These are phyloP conservation scores for Peromyscus nudipes DNA, from an alignment of 2,797 vertebrate genomes.

Conservation along the genomic window DNA sequence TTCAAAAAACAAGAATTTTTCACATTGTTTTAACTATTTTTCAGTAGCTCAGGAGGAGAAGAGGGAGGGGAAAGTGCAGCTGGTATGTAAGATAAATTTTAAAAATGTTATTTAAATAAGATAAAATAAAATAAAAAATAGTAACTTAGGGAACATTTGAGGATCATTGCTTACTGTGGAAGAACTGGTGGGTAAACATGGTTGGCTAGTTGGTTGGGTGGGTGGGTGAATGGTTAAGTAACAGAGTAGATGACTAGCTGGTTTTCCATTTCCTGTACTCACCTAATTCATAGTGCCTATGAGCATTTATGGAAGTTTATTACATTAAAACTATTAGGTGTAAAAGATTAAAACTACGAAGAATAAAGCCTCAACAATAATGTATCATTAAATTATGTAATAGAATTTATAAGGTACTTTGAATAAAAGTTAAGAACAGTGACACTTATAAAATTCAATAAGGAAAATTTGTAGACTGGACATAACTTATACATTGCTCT, in stretches of 20 bases:
- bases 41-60: not conserved
- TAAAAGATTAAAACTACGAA: conserved; percentile 52
- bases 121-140: not conserved
- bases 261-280: not conserved
- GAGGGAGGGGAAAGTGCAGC: not conserved
- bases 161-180: not conserved
- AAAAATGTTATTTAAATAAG: too few species aligned
- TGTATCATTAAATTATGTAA: conserved; percentile 34
- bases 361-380: conserved; percentile 36
- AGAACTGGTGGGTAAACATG: not conserved
- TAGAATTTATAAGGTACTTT: conserved; percentile 41
- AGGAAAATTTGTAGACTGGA: conserved; percentile 61
- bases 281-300: not conserved
- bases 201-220: not conserved
- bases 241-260: not conserved
- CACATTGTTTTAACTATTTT: not conserved
- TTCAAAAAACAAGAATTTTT: not conserved
- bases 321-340: conserved; percentile 24
- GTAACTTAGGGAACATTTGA: not conserved
- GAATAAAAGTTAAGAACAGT: conserved; percentile 50
- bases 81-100: not conserved
- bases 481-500: conserved; percentile 51
- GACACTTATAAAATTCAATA: conserved; percentile 62
- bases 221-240: not conserved
- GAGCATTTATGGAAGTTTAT: not conserved